These are phyloP conservation scores for Redunca redunca DNA, from an alignment of 2,113 vertebrate genomes.

Conservation along the genomic window DNA sequence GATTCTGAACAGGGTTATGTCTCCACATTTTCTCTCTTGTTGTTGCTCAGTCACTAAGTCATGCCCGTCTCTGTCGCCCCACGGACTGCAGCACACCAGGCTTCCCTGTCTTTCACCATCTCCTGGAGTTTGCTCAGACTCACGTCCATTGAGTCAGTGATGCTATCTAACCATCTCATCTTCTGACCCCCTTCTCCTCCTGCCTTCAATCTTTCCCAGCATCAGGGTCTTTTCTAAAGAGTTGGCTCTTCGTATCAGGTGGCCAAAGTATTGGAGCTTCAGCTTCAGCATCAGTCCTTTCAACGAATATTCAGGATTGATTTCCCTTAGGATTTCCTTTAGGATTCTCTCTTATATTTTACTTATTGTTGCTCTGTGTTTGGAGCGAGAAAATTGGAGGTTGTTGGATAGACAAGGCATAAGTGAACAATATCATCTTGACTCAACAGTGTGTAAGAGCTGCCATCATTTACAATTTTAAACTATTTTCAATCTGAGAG, in stretches of 20 bases:
- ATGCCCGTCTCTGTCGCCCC: accelerated
- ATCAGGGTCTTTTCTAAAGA: background rate
- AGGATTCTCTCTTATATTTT: background rate
- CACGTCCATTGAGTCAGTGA: background rate
- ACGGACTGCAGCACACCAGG: background rate
- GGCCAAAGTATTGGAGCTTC: background rate
- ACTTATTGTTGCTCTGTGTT: background rate
- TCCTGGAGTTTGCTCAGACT: background rate
- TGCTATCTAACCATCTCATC: background rate
- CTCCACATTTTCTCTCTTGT: background rate
- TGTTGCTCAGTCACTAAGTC: background rate
- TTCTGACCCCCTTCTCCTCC: background rate
- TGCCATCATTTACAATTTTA: background rate
- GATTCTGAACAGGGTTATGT: background rate
- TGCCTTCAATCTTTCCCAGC: background rate
- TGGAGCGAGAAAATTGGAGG: background rate
- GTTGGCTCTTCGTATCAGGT: background rate
- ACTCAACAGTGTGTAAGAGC: background rate
- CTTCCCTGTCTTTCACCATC: background rate
- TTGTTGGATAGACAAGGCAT: background rate
- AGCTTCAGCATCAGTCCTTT: background rate
- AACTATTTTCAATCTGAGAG: background rate
- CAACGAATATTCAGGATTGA: background rate
- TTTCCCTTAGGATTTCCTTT: background rate
- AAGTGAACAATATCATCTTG: background rate